Evolutionary conservation across 92 coral and sea anemone species (phyloP), one percentile per base, ranked within the genome.

Genomic region (Siderastrea radians): DNA sequence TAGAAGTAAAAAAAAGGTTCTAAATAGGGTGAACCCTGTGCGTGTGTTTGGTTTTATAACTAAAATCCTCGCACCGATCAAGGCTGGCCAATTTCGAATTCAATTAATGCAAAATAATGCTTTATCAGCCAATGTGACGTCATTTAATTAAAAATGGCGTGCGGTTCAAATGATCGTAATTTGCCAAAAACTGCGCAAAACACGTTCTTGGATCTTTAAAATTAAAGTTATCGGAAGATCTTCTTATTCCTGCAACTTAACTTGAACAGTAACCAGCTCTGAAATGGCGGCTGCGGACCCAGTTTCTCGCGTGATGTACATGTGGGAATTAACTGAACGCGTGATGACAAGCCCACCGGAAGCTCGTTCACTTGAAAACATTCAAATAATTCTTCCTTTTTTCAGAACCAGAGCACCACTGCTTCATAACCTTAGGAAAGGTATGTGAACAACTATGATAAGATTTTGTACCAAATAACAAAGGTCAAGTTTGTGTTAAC

Each of bases 371-470:
- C 74, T 43, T 13, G 88, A 90, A 48, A 86, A 75, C 6, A 77
- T 95, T 3, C 83, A 85, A 63, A 88, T 62, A 68, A 83, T 92
- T 59, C 68, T 95, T 77, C 91, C 90, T 52, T 85, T 93, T 79
- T 90, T 95, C 71, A 84, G 95, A 87, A 85, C 80, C 53, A 88
- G 83, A 13, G 75, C 91, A 2, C 92, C 95, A 5, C 69, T 93
- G 14, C 90, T 95, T 78, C 73, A 93, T 45, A 74, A 72, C 51
- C 89, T 95, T 7, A 90, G 87, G 52, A 93, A 93, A 80, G 95
- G 95, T 90, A 16, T 14, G 80, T 2, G 4, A 6, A 6, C 8
- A 11, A 26, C 47, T 75, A 55, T 19, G 38, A 71, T 45, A 49
- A 16, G 52, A 47, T 71, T 45, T 45, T 45, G 38, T 19, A 0